These are phyloP conservation scores for Datnioides undecimradiatus DNA, from an alignment of 2,113 vertebrate genomes.

Conservation along the genomic window DNA sequence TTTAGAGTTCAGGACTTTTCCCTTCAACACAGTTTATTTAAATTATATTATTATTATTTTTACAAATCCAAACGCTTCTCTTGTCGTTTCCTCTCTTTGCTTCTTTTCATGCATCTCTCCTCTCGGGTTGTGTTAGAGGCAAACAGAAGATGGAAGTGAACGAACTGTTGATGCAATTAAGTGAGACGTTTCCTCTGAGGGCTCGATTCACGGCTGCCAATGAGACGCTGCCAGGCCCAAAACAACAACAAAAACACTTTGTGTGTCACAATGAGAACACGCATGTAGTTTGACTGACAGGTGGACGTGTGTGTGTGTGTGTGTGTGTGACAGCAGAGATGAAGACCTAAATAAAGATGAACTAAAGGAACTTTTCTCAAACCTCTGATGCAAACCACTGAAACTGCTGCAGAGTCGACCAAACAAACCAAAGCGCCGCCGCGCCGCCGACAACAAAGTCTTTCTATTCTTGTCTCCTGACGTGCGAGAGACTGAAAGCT, in stretches of 20 bases:
- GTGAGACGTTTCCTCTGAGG: neutral
- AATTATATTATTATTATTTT: too few species aligned
- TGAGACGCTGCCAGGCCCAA: neutral
- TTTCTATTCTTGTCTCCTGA: conserved; percentile 18
- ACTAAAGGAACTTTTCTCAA: neutral
- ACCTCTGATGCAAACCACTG: conserved; percentile 38
- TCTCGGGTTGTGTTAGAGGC: neutral
- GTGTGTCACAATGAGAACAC: too few species aligned
- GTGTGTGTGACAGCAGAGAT: neutral
- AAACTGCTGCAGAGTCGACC: conserved; percentile 13
- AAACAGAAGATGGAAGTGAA: neutral
- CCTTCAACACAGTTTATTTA: too few species aligned
- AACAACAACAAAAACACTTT: neutral
- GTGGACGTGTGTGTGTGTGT: neutral
- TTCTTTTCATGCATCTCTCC: neutral
- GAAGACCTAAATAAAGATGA: neutral
- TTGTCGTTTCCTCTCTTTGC: too few species aligned
- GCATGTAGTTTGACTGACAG: neutral
- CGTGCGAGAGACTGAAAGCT: neutral
- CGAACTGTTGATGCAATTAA: neutral
- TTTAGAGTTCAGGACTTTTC: too few species aligned
- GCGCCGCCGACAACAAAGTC: conserved; percentile 12
- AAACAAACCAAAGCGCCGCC: neutral
- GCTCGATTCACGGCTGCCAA: neutral
- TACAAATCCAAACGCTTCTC: too few species aligned